Conservation (phyloP, 2,888 invertebrate species). For the Ischnura elegans region DNA sequence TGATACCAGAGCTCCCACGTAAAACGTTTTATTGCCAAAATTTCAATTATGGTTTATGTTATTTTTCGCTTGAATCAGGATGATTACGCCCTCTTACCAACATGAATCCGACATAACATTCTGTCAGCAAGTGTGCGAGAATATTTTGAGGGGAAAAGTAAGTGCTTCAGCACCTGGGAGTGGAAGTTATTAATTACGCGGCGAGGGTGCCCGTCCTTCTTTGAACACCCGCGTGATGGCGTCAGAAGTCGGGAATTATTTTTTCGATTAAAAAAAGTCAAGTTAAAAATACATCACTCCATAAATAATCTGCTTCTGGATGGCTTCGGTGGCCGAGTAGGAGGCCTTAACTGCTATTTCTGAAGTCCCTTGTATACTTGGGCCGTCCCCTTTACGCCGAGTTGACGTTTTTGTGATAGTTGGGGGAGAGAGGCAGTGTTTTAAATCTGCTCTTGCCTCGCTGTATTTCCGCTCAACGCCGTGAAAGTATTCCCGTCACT, state of each 20-base stretch:
- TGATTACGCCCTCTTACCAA: too few species aligned
- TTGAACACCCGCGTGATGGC: background rate
- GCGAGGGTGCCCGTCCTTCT: background rate
- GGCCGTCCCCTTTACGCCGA: background rate
- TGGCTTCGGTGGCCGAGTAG: constrained; percentile 29
- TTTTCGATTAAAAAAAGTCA: constrained; percentile 42
- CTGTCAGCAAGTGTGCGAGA: background rate
- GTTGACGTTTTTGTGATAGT: constrained; percentile 40
- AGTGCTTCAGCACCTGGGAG: constrained; percentile 25
- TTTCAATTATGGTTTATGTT: too few species aligned
- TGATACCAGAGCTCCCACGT: too few species aligned
- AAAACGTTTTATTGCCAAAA: too few species aligned
- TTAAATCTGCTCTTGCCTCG: background rate
- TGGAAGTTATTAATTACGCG: constrained; percentile 41
- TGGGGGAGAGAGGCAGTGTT: constrained; percentile 33
- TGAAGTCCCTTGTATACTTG: background rate
- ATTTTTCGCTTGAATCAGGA: too few species aligned
- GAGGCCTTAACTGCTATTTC: constrained; percentile 53
- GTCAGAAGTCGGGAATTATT: constrained; percentile 50
- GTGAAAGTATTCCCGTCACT: too few species aligned
- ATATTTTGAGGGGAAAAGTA: constrained; percentile 22
- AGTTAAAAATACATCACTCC: constrained; percentile 55
- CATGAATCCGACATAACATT: too few species aligned
- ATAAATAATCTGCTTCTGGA: constrained; percentile 54
- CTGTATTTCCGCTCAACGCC: background rate